Evolutionary conservation across 2,113 vertebrate genomes (phyloP), one percentile per base, ranked within the genome.

Genomic region (Trichechus manatus): DNA sequence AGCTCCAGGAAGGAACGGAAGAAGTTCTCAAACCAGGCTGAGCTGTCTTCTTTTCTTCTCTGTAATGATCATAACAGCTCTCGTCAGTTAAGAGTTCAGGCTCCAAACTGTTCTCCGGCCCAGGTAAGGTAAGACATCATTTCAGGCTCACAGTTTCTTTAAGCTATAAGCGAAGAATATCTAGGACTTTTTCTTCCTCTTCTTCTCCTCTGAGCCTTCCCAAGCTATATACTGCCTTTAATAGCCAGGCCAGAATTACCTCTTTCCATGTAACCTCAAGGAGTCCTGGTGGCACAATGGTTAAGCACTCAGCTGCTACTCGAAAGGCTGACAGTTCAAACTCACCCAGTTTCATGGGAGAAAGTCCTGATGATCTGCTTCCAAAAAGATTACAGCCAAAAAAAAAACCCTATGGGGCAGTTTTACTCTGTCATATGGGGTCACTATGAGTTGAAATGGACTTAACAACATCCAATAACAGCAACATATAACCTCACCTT

Each of bases 71-170:
- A n/a, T 33, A 56, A 66, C 15, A 70, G 59, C 17, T 84, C 33
- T 83, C 85, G 2, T 10, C 59, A 10, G 33, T 44, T 19, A 86
- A 68, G 25, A 79, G 50, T 17, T 79, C 19, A 89, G 33, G 13
- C 74, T 22, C 4, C 2, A 96, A 82, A 74, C 68, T 93, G 20
- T 70, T 94, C 36, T 93, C 44, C 1, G 79, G 33, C 17, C 61
- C 27, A 78, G 56, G 88, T 47, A 47, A 80, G 75, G 59, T 6
- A 93, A 81, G 75, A 33, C 29, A 59, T 74, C 70, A 93, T 50
- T 90, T 96, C 50, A 91, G 78, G 17, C 42, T 56, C 85, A 39
- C 74, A 31, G 3, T 68, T 89, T 93, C 87, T 89, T 94, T 84
- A 95, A 95, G 42, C 87, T 6, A 47, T 10, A n/a, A 93, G 9